Evolutionary conservation across 2,797 vertebrate species (phyloP).

Genomic region (Hapalemur alaotrensis): DNA sequence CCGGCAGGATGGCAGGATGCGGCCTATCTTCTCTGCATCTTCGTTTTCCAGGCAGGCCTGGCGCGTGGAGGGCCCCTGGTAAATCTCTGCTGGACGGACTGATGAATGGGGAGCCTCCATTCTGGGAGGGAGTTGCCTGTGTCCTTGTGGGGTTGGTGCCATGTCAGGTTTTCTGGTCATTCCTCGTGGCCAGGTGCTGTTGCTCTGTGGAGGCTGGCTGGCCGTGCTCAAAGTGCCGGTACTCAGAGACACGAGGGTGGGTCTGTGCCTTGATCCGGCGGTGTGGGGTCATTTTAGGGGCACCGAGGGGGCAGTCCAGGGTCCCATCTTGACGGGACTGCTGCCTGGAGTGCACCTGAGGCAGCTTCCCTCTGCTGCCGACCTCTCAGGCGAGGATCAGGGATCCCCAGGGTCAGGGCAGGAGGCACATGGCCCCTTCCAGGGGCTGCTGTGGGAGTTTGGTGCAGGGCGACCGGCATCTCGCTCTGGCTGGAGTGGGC

Average conservation of each 20-base stretch:
- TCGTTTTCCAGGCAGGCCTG: no score
- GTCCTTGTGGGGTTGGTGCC: fast-evolving
- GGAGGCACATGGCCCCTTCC: background rate
- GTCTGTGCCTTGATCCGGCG: background rate
- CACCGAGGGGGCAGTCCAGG: fast-evolving
- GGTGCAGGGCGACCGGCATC: fast-evolving
- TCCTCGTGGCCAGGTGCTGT: background rate
- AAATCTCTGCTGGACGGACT: fast-evolving
- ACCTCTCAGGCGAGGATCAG: fast-evolving
- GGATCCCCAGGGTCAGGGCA: fast-evolving
- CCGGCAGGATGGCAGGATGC: background rate
- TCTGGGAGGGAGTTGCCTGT: background rate
- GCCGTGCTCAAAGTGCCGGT: background rate
- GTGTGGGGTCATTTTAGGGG: fast-evolving
- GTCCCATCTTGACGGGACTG: fast-evolving
- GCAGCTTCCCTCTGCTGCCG: background rate
- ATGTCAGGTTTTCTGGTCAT: fast-evolving
- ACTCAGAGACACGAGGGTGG: fast-evolving
- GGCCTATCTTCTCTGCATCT: no score
- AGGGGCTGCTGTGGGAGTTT: background rate
- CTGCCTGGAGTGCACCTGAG: fast-evolving
- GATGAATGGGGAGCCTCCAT: fast-evolving
- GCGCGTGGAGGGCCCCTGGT: fast-evolving
- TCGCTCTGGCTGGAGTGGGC: fast-evolving
- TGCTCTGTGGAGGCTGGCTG: fast-evolving